Percentiles rank a stretch among this genome's conserved stretches.
phyloP scores from a whole-genome alignment of 2,113 vertebrate species.

The Thalassoma bifasciatum region DNA sequence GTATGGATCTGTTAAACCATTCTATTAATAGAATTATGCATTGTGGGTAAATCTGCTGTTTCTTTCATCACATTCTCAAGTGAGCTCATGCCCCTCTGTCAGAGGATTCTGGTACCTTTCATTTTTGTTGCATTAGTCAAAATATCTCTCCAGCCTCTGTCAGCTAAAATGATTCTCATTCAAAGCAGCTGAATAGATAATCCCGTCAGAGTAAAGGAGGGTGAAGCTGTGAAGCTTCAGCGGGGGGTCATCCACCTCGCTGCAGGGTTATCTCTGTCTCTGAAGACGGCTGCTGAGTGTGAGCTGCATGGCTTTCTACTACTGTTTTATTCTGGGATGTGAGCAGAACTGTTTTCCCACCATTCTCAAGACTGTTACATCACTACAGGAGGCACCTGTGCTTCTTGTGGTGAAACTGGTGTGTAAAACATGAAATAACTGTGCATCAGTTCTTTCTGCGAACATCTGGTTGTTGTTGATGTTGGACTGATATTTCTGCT shows the following conservation, averaged over 20 bases:
- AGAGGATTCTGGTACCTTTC: neutral
- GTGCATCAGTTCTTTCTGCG: too few relatives aligned
- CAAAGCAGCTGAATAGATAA: constrained; percentile 66
- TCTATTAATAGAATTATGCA: too few relatives aligned
- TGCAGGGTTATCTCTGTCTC: constrained; percentile 64
- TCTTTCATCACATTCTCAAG: neutral
- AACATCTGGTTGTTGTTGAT: too few relatives aligned
- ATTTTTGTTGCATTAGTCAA: neutral
- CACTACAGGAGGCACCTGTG: constrained; percentile 17
- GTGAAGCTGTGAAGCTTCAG: constrained; percentile 59
- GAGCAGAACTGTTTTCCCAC: constrained; percentile 44
- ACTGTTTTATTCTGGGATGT: constrained; percentile 20
- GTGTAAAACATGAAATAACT: too few relatives aligned
- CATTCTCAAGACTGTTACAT: constrained; percentile 37
- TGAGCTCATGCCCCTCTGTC: neutral
- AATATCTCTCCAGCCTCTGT: constrained; percentile 37
- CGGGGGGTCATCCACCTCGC: constrained; percentile 42
- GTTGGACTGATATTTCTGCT: too few relatives aligned
- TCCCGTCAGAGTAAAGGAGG: constrained; percentile 62
- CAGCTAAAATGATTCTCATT: constrained; percentile 67
- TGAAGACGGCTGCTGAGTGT: constrained; percentile 42
- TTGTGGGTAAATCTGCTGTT: too few relatives aligned
- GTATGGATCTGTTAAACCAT: too few relatives aligned
- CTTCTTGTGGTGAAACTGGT: too few relatives aligned
- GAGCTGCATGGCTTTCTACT: too few relatives aligned